Base-by-base conservation (phyloP, 1,140 invertebrate species). In the Drosophila setifemur region DNA sequence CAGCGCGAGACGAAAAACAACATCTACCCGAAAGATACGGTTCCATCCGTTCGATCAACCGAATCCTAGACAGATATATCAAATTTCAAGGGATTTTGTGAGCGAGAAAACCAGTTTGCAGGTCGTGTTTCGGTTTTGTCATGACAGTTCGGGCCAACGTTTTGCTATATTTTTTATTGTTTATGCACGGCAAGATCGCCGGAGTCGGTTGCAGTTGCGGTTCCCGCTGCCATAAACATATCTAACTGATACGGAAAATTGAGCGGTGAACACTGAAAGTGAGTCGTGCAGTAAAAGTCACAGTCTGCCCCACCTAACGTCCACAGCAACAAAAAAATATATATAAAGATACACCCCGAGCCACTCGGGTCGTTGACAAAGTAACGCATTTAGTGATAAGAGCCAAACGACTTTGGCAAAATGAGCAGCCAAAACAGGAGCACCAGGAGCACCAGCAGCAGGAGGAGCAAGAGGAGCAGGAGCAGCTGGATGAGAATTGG, bases 311-410 rank as follows among this genome's bases (percentile, higher is more conserved):
- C 55, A 63, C 55, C 50, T 47, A 47, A 64, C 55, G 55, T 52
- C 39, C 73, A 61, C 55, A 70, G 14, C 1, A 35, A 12, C 12
- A 14, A 37, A 18, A 58, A 53, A 37, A 37, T 16, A 37, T 6
- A 37, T 23, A 18, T 7, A 37, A 37, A 37, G 12, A 49, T 21
- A 18, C 63, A 60, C n/a, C 57, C 52, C 68, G 57, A 35, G 48
- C 18, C 33, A 69, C 26, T 69, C 64, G 52, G 58, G 67, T 76
- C 73, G 70, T 83, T 83, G 79, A 86, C 79, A 85, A 85, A 85
- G 79, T 86, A 85, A 86, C 81, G 79, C 75, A 79, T 74, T 64
- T 64, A 77, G 60, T 63, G 66, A 79, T 75, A 81, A 79, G 68
- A 39, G 58, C 69, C 42, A 81, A 79, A 75, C 52, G 66, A 75